Conservation (phyloP, 2,888 invertebrate species). For the Melolontha melolontha region DNA sequence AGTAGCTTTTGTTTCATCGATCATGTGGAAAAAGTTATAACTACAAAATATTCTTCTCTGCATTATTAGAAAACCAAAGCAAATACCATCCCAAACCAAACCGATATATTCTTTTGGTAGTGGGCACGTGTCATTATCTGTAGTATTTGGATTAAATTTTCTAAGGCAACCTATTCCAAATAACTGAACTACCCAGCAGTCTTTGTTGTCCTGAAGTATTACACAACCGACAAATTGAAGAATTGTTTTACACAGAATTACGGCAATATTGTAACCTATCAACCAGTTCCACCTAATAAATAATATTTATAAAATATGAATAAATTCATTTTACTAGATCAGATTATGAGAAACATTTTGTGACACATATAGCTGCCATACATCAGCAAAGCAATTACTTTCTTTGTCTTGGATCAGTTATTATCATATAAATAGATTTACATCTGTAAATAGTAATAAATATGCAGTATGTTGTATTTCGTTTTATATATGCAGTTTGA, state of each 20-base stretch:
- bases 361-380: too few species aligned
- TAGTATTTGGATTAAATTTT: conserved; percentile 71
- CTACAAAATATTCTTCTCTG: conserved; percentile 94
- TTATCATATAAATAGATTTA: too few species aligned
- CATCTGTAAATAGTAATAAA: too few species aligned
- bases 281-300: conserved; percentile 85
- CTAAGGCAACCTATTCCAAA: conserved; percentile 91
- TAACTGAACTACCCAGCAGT: conserved; percentile 83
- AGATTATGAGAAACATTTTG: too few species aligned
- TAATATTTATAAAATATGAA: background rate
- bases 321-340: too few species aligned
- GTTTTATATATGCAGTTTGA: too few species aligned
- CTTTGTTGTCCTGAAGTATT: conserved; percentile 73
- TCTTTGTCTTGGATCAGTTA: too few species aligned
- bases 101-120: conserved; percentile 84
- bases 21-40: conserved; percentile 97
- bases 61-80: conserved; percentile 92
- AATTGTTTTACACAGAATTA: conserved; percentile 88
- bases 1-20: conserved; percentile 95
- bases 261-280: conserved; percentile 89
- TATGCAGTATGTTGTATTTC: too few species aligned
- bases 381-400: too few species aligned
- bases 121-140: background rate
- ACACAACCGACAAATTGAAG: conserved; percentile 95
- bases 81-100: conserved; percentile 94